Percentiles rank a stretch among this genome's conserved stretches.
Conservation (phyloP, 2,888 invertebrate genomes). For the Brassicogethes aeneus region DNA sequence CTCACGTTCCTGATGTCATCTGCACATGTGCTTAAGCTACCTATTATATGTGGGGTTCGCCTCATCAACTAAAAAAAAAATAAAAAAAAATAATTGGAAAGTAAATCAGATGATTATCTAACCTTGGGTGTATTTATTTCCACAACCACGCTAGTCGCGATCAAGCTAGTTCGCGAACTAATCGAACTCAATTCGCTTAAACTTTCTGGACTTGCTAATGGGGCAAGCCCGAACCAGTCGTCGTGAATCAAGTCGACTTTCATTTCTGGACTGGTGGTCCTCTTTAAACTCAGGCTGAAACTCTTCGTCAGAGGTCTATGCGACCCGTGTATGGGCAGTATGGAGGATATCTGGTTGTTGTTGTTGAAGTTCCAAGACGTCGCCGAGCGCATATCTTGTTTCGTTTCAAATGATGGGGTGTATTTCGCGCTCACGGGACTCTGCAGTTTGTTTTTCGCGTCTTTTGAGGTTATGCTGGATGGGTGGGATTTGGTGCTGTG, state of each 20-base stretch:
- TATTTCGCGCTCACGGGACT: not conserved
- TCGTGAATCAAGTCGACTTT: constrained; percentile 49
- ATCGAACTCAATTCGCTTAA: constrained; percentile 73
- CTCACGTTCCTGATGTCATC: constrained; percentile 52
- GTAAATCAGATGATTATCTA: constrained; percentile 5
- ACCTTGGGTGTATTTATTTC: constrained; percentile 27
- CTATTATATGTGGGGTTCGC: constrained; percentile 55
- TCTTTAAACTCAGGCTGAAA: constrained; percentile 25
- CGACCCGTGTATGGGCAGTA: not conserved
- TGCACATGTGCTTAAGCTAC: constrained; percentile 56
- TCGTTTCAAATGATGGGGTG: not conserved
- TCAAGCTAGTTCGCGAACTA: constrained; percentile 56
- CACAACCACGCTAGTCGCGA: constrained; percentile 40
- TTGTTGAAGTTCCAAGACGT: not conserved
- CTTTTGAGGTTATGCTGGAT: constrained; percentile 21
- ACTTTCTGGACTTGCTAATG: constrained; percentile 75
- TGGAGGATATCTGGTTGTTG: constrained; percentile 3
- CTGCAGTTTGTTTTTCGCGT: not conserved
- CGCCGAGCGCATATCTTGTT: not conserved
- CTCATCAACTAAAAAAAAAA: constrained; percentile 43
- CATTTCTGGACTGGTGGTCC: constrained; percentile 17
- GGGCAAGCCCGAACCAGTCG: constrained; percentile 63
- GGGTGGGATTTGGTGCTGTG: constrained; percentile 33
- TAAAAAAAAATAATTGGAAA: constrained; percentile 4
- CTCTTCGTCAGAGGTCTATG: constrained; percentile 17